Percentiles rank a stretch among this genome's conserved stretches.
phyloP scores from a whole-genome alignment of 2,888 invertebrate species.

The Osedax fenrisi region DNA sequence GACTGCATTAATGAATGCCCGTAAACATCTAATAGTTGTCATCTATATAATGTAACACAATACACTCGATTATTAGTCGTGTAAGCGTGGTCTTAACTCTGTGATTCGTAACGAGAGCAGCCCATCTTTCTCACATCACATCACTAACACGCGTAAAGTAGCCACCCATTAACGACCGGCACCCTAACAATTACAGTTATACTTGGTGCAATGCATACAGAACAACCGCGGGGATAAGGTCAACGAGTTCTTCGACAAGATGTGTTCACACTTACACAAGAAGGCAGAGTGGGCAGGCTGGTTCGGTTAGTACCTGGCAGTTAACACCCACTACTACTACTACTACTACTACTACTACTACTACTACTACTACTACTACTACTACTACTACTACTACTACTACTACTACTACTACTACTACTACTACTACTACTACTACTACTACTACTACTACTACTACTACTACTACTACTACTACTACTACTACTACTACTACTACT shows the following conservation, averaged over 20 bases:
- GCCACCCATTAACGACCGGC: too few relatives aligned
- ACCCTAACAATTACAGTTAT: constrained; percentile 70
- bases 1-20: too few relatives aligned
- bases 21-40: too few relatives aligned
- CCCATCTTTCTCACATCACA: too few relatives aligned
- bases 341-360: constrained; percentile 5
- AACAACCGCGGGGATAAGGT: constrained; percentile 74
- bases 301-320: constrained; percentile 65
- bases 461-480: constrained; percentile 1
- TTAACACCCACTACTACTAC: background rate
- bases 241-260: constrained; percentile 73
- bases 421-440: background rate
- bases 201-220: constrained; percentile 71
- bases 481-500: background rate
- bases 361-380: background rate
- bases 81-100: too few relatives aligned
- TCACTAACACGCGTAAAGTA: too few relatives aligned
- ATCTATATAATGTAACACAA: too few relatives aligned
- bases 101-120: too few relatives aligned
- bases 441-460: background rate
- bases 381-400: background rate
- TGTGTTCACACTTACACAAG: constrained; percentile 73
- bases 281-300: constrained; percentile 90
- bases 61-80: too few relatives aligned
- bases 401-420: constrained; percentile 1